Evolutionary conservation across 2,797 vertebrate species (phyloP), one percentile per base, ranked within the genome.

Genomic region (Anableps anableps): DNA sequence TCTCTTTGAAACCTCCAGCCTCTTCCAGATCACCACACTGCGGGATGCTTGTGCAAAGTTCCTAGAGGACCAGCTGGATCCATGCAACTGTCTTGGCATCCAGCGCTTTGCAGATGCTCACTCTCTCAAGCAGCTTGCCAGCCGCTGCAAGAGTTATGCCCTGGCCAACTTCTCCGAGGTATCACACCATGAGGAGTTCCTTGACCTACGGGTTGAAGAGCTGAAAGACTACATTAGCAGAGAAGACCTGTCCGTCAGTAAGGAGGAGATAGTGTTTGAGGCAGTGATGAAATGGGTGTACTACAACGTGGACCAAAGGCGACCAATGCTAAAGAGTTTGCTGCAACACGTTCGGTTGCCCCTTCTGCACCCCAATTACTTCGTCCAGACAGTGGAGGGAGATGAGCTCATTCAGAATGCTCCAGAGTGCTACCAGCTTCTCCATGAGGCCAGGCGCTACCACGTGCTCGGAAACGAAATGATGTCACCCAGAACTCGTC

Each of bases 401-500:
- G 97, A 99, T 93, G 96, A 97, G 84, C 91, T 99, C 88, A 99
- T 99, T 85, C 98, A 99, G 95, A 99, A 96, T 5, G 96, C 98
- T 55, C 97, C 97, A 0, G 99, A 99, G 85, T 99, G 98, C 95
- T 99, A 99, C 51, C 98, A 98, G 83, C 95, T 99, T 74, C 96
- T 99, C 84, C 98, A 99, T 0, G 99, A 99, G 93, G 99, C 99
- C 83, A 95, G 98, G 53, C 95, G 98, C 58, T 99, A 99, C 93
- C 98, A 99, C 14, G 97, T 99, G 85, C 97, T 99, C 3, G 99
- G 98, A 80, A 99, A 99, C 51, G 99, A 99, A 93, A 99, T 99
- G 98, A 99, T 99, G 98, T 99, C 99, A 74, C 96, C 99, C 86
- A 96, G 99, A 89, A 99, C 98, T 9, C 95, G 97, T 81, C 99